Evolutionary conservation across 35 echinoderm and acorn worm species (phyloP).

Genomic region (Diadema setosum): DNA sequence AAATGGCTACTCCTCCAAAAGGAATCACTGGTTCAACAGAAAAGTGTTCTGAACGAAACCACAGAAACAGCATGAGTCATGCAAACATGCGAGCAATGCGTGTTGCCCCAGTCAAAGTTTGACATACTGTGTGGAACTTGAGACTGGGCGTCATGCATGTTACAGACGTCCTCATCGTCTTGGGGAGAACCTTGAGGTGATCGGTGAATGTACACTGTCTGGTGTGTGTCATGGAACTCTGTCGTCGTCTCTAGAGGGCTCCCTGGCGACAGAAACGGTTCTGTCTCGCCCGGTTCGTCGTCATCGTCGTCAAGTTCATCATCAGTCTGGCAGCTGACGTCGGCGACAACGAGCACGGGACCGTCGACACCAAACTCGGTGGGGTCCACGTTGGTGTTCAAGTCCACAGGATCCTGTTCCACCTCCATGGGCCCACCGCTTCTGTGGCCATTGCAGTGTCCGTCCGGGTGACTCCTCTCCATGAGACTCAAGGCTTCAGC

Average conservation of each 20-base stretch:
- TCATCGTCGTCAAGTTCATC: conserved; percentile 33
- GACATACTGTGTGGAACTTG: too few species aligned
- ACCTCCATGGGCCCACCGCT: not conserved
- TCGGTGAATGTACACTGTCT: conserved; percentile 50
- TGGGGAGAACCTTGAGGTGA: not conserved
- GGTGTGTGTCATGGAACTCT: conserved; percentile 55
- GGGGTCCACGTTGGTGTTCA: not conserved
- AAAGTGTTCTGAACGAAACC: too few species aligned
- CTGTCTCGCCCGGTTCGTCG: not conserved
- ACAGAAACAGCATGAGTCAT: too few species aligned
- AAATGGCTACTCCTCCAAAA: too few species aligned
- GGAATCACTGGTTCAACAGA: too few species aligned
- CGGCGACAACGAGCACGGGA: conserved; percentile 40
- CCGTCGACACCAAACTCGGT: conserved; percentile 45
- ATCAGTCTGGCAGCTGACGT: conserved; percentile 44
- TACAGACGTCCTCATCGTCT: conserved; percentile 6
- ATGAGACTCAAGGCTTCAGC: conserved; percentile 11
- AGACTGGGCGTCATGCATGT: too few species aligned
- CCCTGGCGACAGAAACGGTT: conserved; percentile 35
- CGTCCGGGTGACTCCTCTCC: not conserved
- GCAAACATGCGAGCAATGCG: too few species aligned
- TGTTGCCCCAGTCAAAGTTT: too few species aligned
- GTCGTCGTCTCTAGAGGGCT: conserved; percentile 46
- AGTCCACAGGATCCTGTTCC: not conserved
- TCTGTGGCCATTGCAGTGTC: not conserved